These are phyloP conservation scores for Actinernus sp. DNA, from an alignment of 92 coral and sea anemone genomes.

Conservation along the genomic window DNA sequence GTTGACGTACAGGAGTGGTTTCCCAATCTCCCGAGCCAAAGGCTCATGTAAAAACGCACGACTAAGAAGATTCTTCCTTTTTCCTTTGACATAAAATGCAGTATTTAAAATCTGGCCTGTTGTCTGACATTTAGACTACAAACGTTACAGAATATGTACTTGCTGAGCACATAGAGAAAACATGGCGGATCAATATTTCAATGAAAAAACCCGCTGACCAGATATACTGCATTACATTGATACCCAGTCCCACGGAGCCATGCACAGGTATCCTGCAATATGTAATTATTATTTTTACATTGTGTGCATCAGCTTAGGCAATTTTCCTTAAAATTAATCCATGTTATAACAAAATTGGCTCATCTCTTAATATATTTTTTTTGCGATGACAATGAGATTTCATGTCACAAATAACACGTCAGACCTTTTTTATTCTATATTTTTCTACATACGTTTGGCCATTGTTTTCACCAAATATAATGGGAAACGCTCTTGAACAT, in stretches of 20 bases:
- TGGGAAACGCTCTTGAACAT: too few relatives aligned
- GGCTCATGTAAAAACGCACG: too few relatives aligned
- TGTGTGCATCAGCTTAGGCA: not conserved
- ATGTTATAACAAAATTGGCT: slow-evolving; percentile 1
- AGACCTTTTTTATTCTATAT: slow-evolving; percentile 13
- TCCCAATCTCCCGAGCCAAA: too few relatives aligned
- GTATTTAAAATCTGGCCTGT: slow-evolving; percentile 14
- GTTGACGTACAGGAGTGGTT: too few relatives aligned
- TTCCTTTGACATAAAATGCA: slow-evolving; percentile 29
- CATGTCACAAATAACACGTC: slow-evolving; percentile 14
- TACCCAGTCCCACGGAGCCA: slow-evolving; percentile 23
- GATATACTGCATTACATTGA: not conserved
- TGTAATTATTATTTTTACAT: not conserved
- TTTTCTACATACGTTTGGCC: slow-evolving; percentile 5
- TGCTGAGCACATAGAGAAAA: slow-evolving; percentile 15
- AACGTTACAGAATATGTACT: slow-evolving; percentile 6
- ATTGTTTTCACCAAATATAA: slow-evolving; percentile 7
- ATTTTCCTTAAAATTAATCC: slow-evolving; percentile 3
- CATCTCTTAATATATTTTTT: slow-evolving; percentile 15
- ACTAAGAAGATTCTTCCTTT: slow-evolving; percentile 14
- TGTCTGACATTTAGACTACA: slow-evolving; percentile 12
- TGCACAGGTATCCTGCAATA: not conserved
- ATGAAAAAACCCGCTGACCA: slow-evolving; percentile 51
- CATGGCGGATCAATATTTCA: slow-evolving; percentile 40
- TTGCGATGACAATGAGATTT: slow-evolving; percentile 7